Evolutionary conservation across 2,113 vertebrate genomes (phyloP).

Genomic region (Setophaga kirtlandii): DNA sequence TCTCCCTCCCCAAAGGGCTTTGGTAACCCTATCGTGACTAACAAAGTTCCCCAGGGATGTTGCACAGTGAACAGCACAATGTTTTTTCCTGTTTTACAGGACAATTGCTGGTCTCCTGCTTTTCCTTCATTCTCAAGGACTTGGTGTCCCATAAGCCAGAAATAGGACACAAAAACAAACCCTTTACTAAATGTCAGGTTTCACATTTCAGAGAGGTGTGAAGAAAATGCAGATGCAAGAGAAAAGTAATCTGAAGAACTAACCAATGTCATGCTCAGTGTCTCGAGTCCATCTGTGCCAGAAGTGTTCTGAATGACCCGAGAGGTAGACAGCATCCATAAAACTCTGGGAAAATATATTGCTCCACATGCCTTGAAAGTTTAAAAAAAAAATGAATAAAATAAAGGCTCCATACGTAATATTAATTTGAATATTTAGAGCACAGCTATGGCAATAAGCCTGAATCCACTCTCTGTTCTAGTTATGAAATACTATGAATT

Average conservation of each 20-base stretch:
- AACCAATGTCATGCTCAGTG: constrained; percentile 44
- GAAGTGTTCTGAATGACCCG: constrained; percentile 47
- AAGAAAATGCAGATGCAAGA: background rate
- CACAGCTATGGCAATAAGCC: background rate
- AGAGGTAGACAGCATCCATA: constrained; percentile 73
- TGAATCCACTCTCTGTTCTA: background rate
- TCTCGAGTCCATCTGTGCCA: constrained; percentile 64
- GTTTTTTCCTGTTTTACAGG: background rate
- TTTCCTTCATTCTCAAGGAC: background rate
- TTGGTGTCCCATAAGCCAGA: background rate
- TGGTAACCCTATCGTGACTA: background rate
- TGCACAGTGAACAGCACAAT: background rate
- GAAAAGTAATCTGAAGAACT: background rate
- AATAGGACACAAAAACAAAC: background rate
- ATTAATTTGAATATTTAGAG: background rate
- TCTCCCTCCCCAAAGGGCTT: background rate
- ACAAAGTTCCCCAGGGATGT: background rate
- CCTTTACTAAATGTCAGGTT: background rate
- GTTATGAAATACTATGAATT: background rate
- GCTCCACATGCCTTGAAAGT: constrained; percentile 75
- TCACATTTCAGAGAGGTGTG: background rate
- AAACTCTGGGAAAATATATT: constrained; percentile 78
- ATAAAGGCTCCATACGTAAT: background rate
- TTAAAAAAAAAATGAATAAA: background rate
- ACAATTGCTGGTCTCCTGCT: background rate